These are phyloP conservation scores for Acleris holmiana DNA, from an alignment of 2,888 invertebrate genomes.

Conservation along the genomic window DNA sequence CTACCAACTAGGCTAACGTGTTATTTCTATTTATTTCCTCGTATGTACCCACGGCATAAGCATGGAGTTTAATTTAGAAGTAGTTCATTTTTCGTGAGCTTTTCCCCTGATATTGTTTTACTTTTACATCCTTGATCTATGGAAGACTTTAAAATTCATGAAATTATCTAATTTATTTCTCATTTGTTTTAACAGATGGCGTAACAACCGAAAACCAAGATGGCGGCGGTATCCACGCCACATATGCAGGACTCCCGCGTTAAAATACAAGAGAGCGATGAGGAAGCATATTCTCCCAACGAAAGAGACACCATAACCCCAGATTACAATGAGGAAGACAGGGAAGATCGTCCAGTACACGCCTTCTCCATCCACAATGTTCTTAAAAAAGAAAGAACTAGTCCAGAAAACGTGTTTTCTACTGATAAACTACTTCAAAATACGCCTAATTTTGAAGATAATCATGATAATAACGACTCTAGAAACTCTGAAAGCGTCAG, in stretches of 20 bases:
- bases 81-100: too few species aligned
- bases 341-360: constrained; percentile 65
- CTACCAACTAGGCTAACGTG: too few species aligned
- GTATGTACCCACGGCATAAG: too few species aligned
- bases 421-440: constrained; percentile 76
- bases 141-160: too few species aligned
- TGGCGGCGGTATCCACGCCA: constrained; percentile 79
- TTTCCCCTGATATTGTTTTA: too few species aligned
- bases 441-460: constrained; percentile 72
- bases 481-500: constrained; percentile 66
- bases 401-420: constrained; percentile 79
- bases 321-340: constrained; percentile 72
- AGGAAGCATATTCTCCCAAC: constrained; percentile 75
- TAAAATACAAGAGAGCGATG: constrained; percentile 78
- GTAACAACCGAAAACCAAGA: constrained; percentile 58
- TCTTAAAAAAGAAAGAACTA: constrained; percentile 77
- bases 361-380: constrained; percentile 81
- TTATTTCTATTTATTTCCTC: too few species aligned
- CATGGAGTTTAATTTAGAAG: too few species aligned
- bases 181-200: constrained; percentile 67
- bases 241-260: constrained; percentile 71
- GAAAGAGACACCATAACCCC: constrained; percentile 73
- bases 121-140: too few species aligned
- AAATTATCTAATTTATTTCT: not conserved
- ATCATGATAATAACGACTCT: constrained; percentile 50